These are phyloP conservation scores for Mythimna vitellina DNA, from an alignment of 2,888 invertebrate species.

Conservation along the genomic window DNA sequence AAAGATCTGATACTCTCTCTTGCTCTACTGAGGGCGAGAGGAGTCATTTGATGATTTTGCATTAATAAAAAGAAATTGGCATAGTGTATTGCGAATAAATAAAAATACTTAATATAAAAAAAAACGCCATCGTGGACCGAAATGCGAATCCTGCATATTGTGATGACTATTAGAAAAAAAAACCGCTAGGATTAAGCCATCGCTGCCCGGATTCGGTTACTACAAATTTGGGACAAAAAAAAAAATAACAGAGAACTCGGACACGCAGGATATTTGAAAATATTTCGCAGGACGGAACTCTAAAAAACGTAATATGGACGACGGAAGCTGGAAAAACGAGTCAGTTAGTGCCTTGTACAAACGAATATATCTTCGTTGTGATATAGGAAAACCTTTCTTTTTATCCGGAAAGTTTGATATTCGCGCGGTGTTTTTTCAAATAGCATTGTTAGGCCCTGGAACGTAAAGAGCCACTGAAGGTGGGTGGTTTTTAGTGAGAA, in stretches of 20 bases:
- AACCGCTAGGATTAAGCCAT: background rate
- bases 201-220: background rate
- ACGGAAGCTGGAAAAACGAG: background rate
- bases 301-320: conserved; percentile 2
- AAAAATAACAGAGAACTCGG: background rate
- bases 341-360: background rate
- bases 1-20: too few species aligned
- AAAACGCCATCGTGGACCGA: background rate
- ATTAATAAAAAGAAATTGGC: too few species aligned
- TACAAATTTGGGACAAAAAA: background rate
- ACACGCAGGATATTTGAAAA: background rate
- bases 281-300: background rate
- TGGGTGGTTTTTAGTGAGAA: too few species aligned
- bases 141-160: background rate
- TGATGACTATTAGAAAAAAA: background rate
- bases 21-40: too few species aligned
- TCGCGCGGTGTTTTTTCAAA: too few species aligned
- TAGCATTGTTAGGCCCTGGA: too few species aligned
- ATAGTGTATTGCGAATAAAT: too few species aligned
- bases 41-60: too few species aligned
- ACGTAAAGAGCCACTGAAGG: too few species aligned
- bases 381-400: background rate
- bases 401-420: too few species aligned
- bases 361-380: background rate
- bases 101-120: background rate